phyloP scores from a whole-genome alignment of 2,113 vertebrate genomes.

The Glareola pratincola region DNA sequence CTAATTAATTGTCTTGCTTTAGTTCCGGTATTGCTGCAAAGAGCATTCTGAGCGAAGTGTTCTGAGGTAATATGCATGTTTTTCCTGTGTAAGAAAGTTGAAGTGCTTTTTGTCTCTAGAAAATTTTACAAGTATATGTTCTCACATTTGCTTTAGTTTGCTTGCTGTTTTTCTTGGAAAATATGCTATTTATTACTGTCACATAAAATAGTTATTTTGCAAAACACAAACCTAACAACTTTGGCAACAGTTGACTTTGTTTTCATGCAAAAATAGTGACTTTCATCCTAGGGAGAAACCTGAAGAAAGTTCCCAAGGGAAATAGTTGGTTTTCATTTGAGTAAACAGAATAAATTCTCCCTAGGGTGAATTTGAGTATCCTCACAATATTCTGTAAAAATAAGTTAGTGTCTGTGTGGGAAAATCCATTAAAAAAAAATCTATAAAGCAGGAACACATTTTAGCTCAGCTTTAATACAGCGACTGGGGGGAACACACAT shows the following conservation, averaged over 20 bases:
- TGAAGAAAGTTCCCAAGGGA: not conserved
- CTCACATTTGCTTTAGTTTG: not conserved
- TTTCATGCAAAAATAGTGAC: not conserved
- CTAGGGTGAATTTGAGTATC: not conserved
- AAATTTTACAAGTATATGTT: not conserved
- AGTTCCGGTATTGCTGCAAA: not conserved
- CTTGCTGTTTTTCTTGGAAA: not conserved
- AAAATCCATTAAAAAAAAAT: not conserved
- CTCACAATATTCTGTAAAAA: not conserved
- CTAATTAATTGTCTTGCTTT: not conserved
- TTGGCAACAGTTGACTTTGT: not conserved
- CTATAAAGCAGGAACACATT: not conserved
- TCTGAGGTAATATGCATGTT: not conserved
- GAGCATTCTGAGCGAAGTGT: not conserved
- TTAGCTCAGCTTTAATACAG: not conserved
- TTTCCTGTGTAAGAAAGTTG: not conserved
- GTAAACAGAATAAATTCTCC: not conserved
- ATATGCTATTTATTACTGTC: not conserved
- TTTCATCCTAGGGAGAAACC: not conserved
- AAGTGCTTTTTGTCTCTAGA: not conserved
- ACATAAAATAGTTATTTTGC: not conserved
- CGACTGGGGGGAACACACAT: accelerated
- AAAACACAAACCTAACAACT: not conserved
- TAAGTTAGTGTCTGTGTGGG: not conserved
- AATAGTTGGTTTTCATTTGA: not conserved